These are phyloP conservation scores for Drosophila trapezifrons DNA, from an alignment of 1,140 invertebrate species.

Conservation along the genomic window DNA sequence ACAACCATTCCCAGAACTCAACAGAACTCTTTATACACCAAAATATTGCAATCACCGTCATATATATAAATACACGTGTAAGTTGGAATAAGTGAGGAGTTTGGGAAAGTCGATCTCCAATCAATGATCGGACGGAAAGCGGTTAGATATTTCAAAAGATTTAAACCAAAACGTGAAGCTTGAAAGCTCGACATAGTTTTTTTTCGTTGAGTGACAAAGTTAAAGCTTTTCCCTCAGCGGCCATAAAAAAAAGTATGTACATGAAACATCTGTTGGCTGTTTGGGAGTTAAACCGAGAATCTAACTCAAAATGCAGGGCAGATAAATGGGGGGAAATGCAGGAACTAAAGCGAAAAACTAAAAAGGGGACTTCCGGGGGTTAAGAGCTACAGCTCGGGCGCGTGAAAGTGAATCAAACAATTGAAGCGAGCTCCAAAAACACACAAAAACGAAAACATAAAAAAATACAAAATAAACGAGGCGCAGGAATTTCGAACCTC, in stretches of 20 bases:
- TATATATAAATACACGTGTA: background rate
- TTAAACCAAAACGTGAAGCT: conserved; percentile 24
- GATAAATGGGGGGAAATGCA: background rate
- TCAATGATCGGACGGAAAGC: background rate
- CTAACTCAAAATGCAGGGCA: conserved; percentile 14
- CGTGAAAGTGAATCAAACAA: conserved; percentile 38
- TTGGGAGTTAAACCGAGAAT: conserved; percentile 8
- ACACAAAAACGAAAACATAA: conserved; percentile 23
- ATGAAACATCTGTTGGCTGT: conserved; percentile 26
- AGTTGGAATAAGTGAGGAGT: too few relatives aligned
- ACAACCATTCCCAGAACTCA: too few relatives aligned
- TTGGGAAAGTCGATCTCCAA: conserved; percentile 2
- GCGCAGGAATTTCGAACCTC: conserved; percentile 33
- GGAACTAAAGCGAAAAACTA: background rate
- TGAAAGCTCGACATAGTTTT: conserved; percentile 23
- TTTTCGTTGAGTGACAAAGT: background rate
- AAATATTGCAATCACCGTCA: too few relatives aligned
- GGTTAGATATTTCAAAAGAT: conserved; percentile 10
- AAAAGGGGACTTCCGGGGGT: conserved; percentile 7
- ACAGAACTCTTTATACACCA: too few relatives aligned
- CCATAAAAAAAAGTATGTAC: conserved; percentile 17
- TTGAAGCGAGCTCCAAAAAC: conserved; percentile 6
- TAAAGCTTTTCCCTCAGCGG: conserved; percentile 27
- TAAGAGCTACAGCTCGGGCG: background rate
- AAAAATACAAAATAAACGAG: conserved; percentile 13